Base-by-base conservation (phyloP, 2,113 vertebrate genomes). In the Hyla sarda region DNA sequence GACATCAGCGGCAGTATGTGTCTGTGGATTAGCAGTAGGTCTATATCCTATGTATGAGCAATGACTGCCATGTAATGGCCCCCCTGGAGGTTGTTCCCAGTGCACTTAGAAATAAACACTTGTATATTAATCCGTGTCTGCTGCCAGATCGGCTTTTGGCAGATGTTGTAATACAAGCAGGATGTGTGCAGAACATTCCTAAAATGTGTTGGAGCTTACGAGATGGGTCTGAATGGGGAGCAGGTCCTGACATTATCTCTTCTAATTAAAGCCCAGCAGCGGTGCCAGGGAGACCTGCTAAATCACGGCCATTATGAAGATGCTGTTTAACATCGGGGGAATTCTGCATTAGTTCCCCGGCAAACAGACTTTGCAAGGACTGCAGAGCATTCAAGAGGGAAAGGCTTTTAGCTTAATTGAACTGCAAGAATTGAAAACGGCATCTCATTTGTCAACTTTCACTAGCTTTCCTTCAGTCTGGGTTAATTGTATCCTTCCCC, bases 321-420 rank as follows among this genome's bases (percentile, higher is more conserved):
- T 62, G 85, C 85, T 32, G 67, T 16, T 86, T 74, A 71, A 87
- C 77, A 87, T 82, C 34, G 54, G 78, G 69, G 67, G 67, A 87
- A 74, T 74, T 87, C 78, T 87, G 69, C 85, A 87, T 87, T 87
- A 82, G 85, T 81, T 71, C 77, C 79, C 74, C 69, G 62, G 85
- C 85, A 87, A 87, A 87, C 85, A 82, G 77, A 82, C 78, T 82
- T 79, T 81, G 71, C 32, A 80, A 81, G 84, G 60, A 74, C 78
- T 74, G 78, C 85, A 87, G 77, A 87, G 85, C 65, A 81, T 74
- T 72, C 3, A 41, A 82, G 78, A 86, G 54, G 54, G 85, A 87
- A 89, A 92, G 89, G 93, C 93, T 94, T 94, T 95, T 92, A 94
- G 90, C 77, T 86, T 94, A 91, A 93, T 91, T 93, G 91, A 92